Percentiles rank a stretch among this genome's conserved stretches.
Evolutionary conservation across 1,140 invertebrate species (phyloP).

Genomic region (Babylonia areolata): DNA sequence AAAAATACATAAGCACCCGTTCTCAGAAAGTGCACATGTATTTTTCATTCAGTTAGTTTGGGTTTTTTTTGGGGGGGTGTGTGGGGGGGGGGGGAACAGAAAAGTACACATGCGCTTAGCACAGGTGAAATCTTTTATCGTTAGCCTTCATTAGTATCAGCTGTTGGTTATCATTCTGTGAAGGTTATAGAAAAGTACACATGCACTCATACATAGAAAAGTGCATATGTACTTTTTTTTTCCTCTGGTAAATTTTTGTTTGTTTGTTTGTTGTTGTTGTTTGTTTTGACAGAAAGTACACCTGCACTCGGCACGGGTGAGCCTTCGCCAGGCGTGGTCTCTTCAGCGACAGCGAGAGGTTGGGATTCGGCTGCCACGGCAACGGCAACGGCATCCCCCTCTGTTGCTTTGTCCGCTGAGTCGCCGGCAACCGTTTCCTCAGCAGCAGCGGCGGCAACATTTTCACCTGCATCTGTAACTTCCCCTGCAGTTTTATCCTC

Average conservation of each 20-base stretch:
- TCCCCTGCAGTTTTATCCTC: neutral
- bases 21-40: neutral
- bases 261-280: too few species aligned
- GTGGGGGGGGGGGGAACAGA: too few species aligned
- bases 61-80: too few species aligned
- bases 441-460: too few species aligned
- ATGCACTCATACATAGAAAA: neutral
- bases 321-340: neutral
- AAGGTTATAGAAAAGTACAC: neutral
- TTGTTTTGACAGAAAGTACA: neutral
- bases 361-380: neutral
- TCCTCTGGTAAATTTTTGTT: too few species aligned
- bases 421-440: neutral
- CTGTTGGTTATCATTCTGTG: neutral
- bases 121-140: neutral
- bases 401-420: neutral
- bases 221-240: neutral
- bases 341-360: neutral
- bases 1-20: too few species aligned
- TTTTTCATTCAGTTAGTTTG: neutral
- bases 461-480: neutral
- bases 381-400: neutral
- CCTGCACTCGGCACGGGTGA: conserved; percentile 4
- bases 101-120: too few species aligned
- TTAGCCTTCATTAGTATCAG: neutral